Evolutionary conservation across 2,888 invertebrate species (phyloP), one percentile per base, ranked within the genome.

Genomic region (Cosmorhoe ocellata): DNA sequence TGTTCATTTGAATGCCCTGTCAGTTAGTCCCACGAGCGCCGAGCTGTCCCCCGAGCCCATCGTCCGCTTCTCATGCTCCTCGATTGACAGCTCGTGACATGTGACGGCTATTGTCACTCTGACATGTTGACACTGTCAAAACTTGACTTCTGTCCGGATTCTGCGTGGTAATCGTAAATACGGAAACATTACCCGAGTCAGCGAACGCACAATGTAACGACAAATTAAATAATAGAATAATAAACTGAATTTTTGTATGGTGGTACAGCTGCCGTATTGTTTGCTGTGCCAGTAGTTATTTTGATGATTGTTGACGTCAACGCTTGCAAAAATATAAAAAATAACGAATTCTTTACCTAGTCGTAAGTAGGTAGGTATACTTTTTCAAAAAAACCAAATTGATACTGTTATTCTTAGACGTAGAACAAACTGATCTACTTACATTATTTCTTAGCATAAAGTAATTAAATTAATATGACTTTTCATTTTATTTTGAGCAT

Each of bases 221-320:
- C 84, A 89, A 88, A 89, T 90, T 88, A 86, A 90, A 90, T 87
- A 90, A 90, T 82, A 75, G 88, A 87, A 86, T 81, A 81, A 80
- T 78, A 76, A 79, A 77, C 72, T 74, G 63, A 64, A 71, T 67
- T 72, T 71, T 74, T 73, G 69, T 66, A 58, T 58, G 56, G 66
- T 60, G 51, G 26, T 58, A 73, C 88, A 88, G 81, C 89, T 86
- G 88, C 74, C 69, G 66, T 49, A 64, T 65, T 66, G 65, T 62
- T 58, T 59, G 52, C 48, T 40, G 32, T 46, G 31, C 28, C 42
- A 41, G 36, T 38, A 49, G 44, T 37, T 36, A 43, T 53, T 63
- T 68, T 69, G 69, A 66, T 67, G 63, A 67, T 70, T 65, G 64
- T 69, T 63, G 61, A 67, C 63, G 63, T 71, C 64, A 70, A 60